Percentiles rank a stretch among this genome's conserved stretches.
Evolutionary conservation across 2,888 invertebrate species (phyloP).

Genomic region (Acleris cristana): DNA sequence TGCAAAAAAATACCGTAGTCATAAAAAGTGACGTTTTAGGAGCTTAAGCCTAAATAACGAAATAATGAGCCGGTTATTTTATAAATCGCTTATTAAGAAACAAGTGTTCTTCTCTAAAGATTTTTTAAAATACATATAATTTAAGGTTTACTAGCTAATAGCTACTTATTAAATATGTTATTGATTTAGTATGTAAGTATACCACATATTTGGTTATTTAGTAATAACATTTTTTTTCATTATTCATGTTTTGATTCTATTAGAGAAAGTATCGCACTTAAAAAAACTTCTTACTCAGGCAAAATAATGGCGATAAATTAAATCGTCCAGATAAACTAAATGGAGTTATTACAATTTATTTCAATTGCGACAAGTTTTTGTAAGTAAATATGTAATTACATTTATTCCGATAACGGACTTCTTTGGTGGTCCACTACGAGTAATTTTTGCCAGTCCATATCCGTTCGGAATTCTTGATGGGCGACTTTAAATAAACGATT

Average conservation of each 20-base stretch:
- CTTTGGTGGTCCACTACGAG: conserved; percentile 34
- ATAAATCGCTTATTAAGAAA: too few species aligned
- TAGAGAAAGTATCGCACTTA: neutral
- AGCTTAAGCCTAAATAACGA: conserved; percentile 10
- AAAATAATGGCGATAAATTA: neutral
- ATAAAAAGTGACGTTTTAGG: conserved; percentile 1
- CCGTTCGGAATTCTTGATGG: conserved; percentile 27
- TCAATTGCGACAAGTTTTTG: conserved; percentile 20
- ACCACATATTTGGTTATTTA: too few species aligned
- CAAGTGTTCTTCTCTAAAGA: too few species aligned
- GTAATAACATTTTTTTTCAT: too few species aligned
- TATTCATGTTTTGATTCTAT: neutral
- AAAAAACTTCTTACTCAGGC: neutral
- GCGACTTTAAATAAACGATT: conserved; percentile 26
- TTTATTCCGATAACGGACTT: conserved; percentile 21
- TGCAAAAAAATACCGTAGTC: conserved; percentile 23
- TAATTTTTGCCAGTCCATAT: conserved; percentile 32
- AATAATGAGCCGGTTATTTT: too few species aligned
- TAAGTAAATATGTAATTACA: conserved; percentile 23
- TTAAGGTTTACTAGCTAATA: too few species aligned
- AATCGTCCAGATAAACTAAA: conserved; percentile 11
- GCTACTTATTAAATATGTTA: too few species aligned
- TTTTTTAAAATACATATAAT: too few species aligned
- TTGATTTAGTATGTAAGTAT: too few species aligned
- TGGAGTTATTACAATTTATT: conserved; percentile 18